Base-by-base conservation (phyloP, 2,113 vertebrate species). In the Melanotaenia duboulayi region DNA sequence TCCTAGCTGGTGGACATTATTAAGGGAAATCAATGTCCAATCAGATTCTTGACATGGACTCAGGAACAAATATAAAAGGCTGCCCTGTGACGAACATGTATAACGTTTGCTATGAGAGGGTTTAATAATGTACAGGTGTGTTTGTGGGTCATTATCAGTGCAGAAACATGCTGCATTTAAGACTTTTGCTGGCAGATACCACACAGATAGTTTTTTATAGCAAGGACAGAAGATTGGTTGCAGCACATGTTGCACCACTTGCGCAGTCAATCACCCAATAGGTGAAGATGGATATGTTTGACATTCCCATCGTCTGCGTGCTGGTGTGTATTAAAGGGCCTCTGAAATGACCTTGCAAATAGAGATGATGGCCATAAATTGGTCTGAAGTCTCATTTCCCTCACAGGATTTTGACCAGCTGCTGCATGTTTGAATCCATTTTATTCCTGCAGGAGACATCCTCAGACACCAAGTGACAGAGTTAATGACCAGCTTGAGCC, bases 281-380 rank as follows among this genome's bases (percentile, higher is more conserved):
- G 78, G 67, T 65, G 82, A 81, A 56, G 83, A 82, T 65, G 73
- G 35, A 39, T 74, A 72, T 76, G 80, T 78, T 66, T 86, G 74
- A 80, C 65, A 62, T 73, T 42, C 68, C 69, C 32, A 35, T 35
- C 71, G 72, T 24, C 58, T 77, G 73, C 51, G 64, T 74, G n/a
- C 37, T 48, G n/a, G 67, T 80, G 76, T 73, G 59, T 69, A 61
- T 66, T 74, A 48, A 83, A 58, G 76, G 78, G 78, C 50, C 80
- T 71, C 78, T 0, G 52, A 59, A 84, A 84, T 88, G 83, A 92
- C 89, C 91, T 88, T 77, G 87, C 76, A 82, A 76, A 76, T 83
- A 58, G 70, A 85, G 81, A 88, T 87, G 85, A 87, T 88, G 77
- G 84, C 67, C 81, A 83, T 89, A 91, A 91, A 91, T 90, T 90